These are phyloP conservation scores for Eupithecia exiguata DNA, from an alignment of 2,888 invertebrate genomes.

Conservation along the genomic window DNA sequence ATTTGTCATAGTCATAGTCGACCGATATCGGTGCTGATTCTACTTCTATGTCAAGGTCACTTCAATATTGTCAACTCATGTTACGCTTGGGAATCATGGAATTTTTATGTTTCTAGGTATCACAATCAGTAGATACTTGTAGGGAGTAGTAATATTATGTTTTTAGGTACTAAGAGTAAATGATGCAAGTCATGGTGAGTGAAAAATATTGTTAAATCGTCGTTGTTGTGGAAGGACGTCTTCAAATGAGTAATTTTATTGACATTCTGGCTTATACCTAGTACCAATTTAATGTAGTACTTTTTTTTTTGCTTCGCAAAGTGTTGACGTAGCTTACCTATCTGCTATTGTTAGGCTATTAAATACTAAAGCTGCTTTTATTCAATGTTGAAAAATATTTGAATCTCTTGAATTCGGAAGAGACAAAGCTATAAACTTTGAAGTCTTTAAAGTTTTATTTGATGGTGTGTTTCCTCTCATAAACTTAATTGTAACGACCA, in stretches of 20 bases:
- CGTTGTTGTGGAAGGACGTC: no score
- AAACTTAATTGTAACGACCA: conserved; percentile 63
- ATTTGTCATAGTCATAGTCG: neutral
- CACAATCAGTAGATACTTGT: neutral
- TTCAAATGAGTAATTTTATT: neutral
- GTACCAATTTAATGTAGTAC: no score
- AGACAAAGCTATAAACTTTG: neutral
- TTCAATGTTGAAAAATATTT: no score
- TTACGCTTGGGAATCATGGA: neutral
- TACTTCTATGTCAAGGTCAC: neutral
- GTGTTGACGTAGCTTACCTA: no score
- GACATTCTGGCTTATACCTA: no score
- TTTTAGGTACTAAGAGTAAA: neutral
- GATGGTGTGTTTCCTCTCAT: conserved; percentile 57
- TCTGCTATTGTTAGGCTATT: no score
- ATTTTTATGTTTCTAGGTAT: neutral
- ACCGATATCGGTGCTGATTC: neutral
- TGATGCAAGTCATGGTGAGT: neutral
- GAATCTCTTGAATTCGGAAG: neutral
- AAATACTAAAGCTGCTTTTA: no score
- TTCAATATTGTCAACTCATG: neutral
- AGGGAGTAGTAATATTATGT: neutral
- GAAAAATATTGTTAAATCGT: neutral
- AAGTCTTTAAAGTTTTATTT: conserved; percentile 32
- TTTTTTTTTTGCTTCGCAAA: no score